Base-by-base conservation (phyloP, 2,888 invertebrate species). In the Monopis laevigella region DNA sequence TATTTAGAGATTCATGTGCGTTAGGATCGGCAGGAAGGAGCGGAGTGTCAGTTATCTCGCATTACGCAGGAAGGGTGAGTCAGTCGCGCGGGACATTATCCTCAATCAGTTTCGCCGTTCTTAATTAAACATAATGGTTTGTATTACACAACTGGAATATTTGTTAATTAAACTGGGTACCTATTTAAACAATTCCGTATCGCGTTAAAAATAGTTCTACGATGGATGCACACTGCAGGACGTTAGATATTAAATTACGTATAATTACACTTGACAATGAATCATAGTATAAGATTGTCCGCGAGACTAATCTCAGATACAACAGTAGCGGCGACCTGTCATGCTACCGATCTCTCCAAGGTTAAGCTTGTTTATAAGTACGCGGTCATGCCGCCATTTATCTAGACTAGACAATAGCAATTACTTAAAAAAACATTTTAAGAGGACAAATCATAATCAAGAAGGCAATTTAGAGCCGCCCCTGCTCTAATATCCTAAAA, bases 21-120 rank as follows among this genome's bases (percentile, higher is more conserved):
- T 60, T 66, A 61, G 61, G 70, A 69, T 70, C 64, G 72, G 71
- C 78, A 77, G 78, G 78, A 78, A 68, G 74, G 67, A 58, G 59
- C 59, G 59, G 59, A 34, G 36, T 36, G 36, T 21, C 51, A 65
- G 78, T 75, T 77, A 78, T 78, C 78, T 59, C 53, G 53, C 51
- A 45, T 46, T 59, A 54, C 62, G 65, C 77, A 75, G 78, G 78
- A 80, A 72, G 73, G 65, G 55, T 80, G 80, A 75, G 48, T 74
- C 77, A 77, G 55, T 19, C 54, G 52, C 24, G 6, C 56, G 54
- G 54, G 51, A 65, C 65, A 62, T 62, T 69, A 70, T 72, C 66
- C 69, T 65, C 65, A 66, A 66, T 67, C 70, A 43, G 30, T 24
- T 39, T 34, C 14, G 63, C 62, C 54, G 36, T 35, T 14, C n/a